A percentile compares a stretch with the other conserved stretches of the same genome.
These are phyloP conservation scores for Herpetotheres cachinnans DNA, from an alignment of 2,113 vertebrate genomes.

Conservation along the genomic window DNA sequence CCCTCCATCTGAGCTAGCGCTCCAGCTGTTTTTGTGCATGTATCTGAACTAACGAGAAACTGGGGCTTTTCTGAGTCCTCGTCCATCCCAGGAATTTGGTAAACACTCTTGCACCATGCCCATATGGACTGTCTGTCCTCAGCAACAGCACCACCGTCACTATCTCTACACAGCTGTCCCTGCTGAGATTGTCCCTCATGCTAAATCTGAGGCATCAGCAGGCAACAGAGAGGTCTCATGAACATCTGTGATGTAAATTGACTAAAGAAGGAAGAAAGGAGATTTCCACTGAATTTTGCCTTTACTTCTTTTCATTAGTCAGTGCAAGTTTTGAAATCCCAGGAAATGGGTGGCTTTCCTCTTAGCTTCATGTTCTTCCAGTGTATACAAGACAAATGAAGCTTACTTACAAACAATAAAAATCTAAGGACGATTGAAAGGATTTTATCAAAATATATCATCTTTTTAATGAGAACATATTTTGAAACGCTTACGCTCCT, in stretches of 20 bases:
- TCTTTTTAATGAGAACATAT: background rate
- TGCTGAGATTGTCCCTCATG: background rate
- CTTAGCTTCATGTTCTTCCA: background rate
- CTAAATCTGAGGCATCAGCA: background rate
- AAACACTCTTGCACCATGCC: background rate
- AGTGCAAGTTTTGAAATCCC: background rate
- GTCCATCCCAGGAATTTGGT: background rate
- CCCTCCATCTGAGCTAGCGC: background rate
- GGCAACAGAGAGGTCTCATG: background rate
- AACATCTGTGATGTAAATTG: background rate
- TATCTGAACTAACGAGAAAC: background rate
- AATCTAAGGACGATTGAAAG: background rate
- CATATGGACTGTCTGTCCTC: background rate
- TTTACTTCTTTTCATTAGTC: background rate
- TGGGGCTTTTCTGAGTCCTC: background rate
- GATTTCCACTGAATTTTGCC: background rate
- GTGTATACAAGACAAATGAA: background rate
- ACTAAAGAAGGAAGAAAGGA: background rate
- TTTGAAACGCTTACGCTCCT: background rate
- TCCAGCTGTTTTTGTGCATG: background rate
- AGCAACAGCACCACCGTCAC: background rate
- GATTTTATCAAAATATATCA: background rate
- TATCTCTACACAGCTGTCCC: background rate
- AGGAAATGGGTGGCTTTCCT: fast-evolving
- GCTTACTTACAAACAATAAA: background rate